phyloP scores from a whole-genome alignment of 2,797 vertebrate genomes.

The Chaunax sp. region DNA sequence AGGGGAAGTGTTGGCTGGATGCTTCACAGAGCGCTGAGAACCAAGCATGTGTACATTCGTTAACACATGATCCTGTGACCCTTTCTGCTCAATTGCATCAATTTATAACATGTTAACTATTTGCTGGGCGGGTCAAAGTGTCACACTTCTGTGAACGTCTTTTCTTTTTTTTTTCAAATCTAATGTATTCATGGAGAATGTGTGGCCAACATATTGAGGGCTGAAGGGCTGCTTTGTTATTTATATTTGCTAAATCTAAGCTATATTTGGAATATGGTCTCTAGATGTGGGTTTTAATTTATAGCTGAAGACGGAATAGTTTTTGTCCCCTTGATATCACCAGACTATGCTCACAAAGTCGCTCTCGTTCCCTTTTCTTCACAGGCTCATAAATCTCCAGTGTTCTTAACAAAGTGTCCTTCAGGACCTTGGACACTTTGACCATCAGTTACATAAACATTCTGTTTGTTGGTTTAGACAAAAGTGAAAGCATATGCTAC shows the following conservation, averaged over 20 bases:
- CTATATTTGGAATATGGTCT: slow-evolving; percentile 36
- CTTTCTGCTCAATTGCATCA: slow-evolving; percentile 77
- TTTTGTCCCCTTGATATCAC: slow-evolving; percentile 41
- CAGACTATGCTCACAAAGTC: slow-evolving; percentile 53
- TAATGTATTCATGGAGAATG: slow-evolving; percentile 62
- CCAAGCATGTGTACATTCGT: slow-evolving; percentile 80
- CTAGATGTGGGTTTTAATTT: slow-evolving; percentile 62
- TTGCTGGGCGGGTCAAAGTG: slow-evolving; percentile 70
- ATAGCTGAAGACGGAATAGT: slow-evolving; percentile 38
- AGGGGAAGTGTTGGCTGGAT: slow-evolving; percentile 81
- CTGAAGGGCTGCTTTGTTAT: slow-evolving; percentile 48
- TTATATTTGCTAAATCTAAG: slow-evolving; percentile 56
- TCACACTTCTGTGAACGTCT: slow-evolving; percentile 58
- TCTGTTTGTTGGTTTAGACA: slow-evolving; percentile 79
- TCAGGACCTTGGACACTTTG: slow-evolving; percentile 68
- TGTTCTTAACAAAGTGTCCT: slow-evolving; percentile 74
- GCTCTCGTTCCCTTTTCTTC: slow-evolving; percentile 70
- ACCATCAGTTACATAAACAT: slow-evolving; percentile 75
- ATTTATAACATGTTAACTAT: slow-evolving; percentile 79
- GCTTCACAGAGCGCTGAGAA: slow-evolving; percentile 79
- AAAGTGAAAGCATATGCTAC: slow-evolving; percentile 80
- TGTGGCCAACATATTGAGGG: slow-evolving; percentile 51
- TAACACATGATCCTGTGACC: slow-evolving; percentile 81
- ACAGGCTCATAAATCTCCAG: slow-evolving; percentile 62
- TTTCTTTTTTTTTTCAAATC: slow-evolving; percentile 49